Conservation (phyloP, 1,140 invertebrate species). For the Hypsibius dujardini region DNA sequence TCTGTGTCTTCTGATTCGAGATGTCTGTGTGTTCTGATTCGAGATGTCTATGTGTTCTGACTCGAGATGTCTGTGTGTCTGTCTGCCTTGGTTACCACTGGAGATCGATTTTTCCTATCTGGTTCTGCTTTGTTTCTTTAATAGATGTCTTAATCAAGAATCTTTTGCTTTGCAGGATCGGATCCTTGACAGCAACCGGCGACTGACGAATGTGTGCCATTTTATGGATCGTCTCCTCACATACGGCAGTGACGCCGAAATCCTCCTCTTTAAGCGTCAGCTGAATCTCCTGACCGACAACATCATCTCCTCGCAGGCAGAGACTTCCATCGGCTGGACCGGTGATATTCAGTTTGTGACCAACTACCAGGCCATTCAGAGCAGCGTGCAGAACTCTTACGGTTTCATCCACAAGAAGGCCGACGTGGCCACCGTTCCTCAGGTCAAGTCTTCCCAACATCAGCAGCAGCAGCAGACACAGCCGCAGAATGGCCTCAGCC, state of each 20-base stretch:
- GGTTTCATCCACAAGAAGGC: conserved; percentile 67
- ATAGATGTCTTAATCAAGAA: not conserved
- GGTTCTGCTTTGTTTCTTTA: no score
- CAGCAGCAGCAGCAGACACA: not conserved
- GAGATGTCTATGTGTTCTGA: no score
- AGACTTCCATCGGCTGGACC: conserved; percentile 15
- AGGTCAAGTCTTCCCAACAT: not conserved
- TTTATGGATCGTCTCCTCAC: conserved; percentile 79
- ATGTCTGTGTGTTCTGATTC: no score
- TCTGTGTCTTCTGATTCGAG: no score
- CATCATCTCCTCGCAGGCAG: not conserved
- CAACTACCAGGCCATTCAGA: conserved; percentile 84
- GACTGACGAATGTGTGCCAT: conserved; percentile 48
- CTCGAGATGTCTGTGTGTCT: no score
- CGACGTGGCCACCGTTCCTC: conserved; percentile 28
- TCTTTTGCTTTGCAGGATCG: conserved; percentile 40
- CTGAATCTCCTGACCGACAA: conserved; percentile 42
- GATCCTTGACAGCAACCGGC: conserved; percentile 66
- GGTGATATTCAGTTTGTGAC: conserved; percentile 80
- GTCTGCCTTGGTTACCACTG: no score
- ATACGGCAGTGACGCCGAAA: conserved; percentile 66
- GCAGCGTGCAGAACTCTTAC: conserved; percentile 81
- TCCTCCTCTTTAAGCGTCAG: conserved; percentile 79
- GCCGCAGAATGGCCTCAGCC: not conserved
- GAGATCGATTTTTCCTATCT: no score